Base-by-base conservation (phyloP, 1,140 invertebrate genomes). In the Drosophila albomicans region DNA sequence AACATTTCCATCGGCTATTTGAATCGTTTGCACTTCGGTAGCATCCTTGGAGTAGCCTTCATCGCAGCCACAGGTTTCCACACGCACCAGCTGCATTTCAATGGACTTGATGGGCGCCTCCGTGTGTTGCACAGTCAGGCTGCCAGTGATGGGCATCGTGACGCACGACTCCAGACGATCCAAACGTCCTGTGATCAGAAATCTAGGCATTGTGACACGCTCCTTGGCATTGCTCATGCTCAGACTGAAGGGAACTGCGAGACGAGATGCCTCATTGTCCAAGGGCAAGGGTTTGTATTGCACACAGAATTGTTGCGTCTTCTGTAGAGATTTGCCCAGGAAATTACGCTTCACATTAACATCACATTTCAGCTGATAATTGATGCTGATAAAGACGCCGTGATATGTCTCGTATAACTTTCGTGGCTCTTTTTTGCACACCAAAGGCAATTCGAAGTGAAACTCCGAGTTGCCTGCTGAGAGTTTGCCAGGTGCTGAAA, bases 11-110 rank as follows among this genome's bases (percentile, higher is more conserved):
- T 98, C 98, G 1, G 97, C 98, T 73, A 99, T 97, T 94, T 99
- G 98, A 92, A 99, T 98, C 92, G 98, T 99, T 94, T 99, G 98
- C 79, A 99, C 98, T 94, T 99, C 98, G 2, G 98, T 99, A 2
- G 98, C 98, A 94, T 99, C 98, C 94, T 96, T 96, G 3, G 98
- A 96, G 93, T 97, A 98, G 48, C 98, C 98, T 93, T 99, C 98
- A 0, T 97, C 96, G 94, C 97, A 98, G 43, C 98, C 98, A 93
- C 98, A 99, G 0, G 98, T 99, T 93, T 99, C 98, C 2, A 99
- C 97, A 52, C 98, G 94, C 0, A 99, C 97, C 49, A 99, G 93
- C 92, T 99, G 98, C 65, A 99, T 92, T 93, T 99, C 98, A 67
- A 99, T 96, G 1, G 98, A 99, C 91, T 98, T 98, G 56, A 99